phyloP scores from a whole-genome alignment of 2,113 vertebrate genomes.

The Girardinichthys multiradiatus region DNA sequence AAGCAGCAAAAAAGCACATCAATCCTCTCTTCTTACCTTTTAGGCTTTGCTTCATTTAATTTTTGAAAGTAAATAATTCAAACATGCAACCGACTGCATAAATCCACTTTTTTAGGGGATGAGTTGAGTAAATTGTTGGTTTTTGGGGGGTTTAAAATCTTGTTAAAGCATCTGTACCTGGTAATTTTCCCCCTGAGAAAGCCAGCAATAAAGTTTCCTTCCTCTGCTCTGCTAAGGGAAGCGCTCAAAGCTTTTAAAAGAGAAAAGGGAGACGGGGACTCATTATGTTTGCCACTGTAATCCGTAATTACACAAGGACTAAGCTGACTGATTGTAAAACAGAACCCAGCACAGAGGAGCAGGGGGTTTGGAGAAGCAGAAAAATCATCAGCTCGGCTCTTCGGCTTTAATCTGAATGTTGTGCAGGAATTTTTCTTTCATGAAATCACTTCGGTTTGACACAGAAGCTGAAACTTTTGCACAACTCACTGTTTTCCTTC shows the following conservation, averaged over 20 bases:
- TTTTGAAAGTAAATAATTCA: neutral
- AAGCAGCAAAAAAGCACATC: neutral
- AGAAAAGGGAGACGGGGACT: conserved; percentile 14
- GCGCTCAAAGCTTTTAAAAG: conserved; percentile 28
- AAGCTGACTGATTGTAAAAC: conserved; percentile 55
- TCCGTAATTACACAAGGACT: conserved; percentile 40
- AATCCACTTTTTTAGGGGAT: neutral
- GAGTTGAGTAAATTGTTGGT: neutral
- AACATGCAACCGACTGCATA: neutral
- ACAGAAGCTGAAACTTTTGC: conserved; percentile 70
- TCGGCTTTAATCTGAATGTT: neutral
- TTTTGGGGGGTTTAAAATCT: neutral
- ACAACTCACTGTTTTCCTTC: conserved; percentile 86
- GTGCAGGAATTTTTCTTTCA: conserved; percentile 28
- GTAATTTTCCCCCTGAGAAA: conserved; percentile 15
- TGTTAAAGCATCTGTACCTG: neutral
- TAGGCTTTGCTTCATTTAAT: neutral
- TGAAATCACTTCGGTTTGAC: conserved; percentile 32
- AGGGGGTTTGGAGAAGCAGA: conserved; percentile 11
- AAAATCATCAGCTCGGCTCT: conserved; percentile 18
- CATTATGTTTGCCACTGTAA: conserved; percentile 37
- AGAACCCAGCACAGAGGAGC: conserved; percentile 40
- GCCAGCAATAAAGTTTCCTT: neutral
- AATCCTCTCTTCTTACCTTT: too few species aligned
- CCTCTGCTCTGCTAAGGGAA: conserved; percentile 12